Evolutionary conservation across 2,888 invertebrate species (phyloP), one percentile per base, ranked within the genome.

Genomic region (Ichneumoninae sp.): DNA sequence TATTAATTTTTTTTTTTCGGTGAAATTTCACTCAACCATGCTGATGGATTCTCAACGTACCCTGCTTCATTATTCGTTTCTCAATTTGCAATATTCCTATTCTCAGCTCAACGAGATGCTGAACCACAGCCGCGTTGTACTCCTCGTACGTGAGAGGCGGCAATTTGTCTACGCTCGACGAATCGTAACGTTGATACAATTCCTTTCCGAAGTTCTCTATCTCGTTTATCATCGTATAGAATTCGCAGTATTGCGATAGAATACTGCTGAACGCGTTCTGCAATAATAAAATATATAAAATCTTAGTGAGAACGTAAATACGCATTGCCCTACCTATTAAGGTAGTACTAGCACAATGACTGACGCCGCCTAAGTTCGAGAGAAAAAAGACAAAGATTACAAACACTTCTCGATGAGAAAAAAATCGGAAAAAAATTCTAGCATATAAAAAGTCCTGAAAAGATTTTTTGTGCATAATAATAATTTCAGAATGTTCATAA

Each of bases 121-220:
- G 91, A 16, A 92, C 88, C 16, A 95, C 85, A 22, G 93, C 94
- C 26, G 93, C 90, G 26, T 94, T 94, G 88, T 95, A 95, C 73
- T 94, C 94, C 88, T 94, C 94, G 74, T 94, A 93, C 0, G 95
- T 95, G 6, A 94, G 91, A 1, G 95, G 94, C 2, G 93, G 92
- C 33, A 44, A 86, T 76, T 84, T 88, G 65, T 83, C 90, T 83
- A 19, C 81, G 16, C 85, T 71, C 77, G 78, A 22, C 66, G 74
- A 40, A 10, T 68, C 86, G 54, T 63, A 82, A 65, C 6, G 73
- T 54, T 13, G 84, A 85, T 92, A 92, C 30, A 95, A 88, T 0
- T 91, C 91, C 69, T 89, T 89, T 44, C 93, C 92, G 85, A 95
- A 94, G 6, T 84, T 86, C 40, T 94, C 93, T 50, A 95, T 87